Conservation (phyloP, 2,113 vertebrate genomes). For the Ochotona princeps region DNA sequence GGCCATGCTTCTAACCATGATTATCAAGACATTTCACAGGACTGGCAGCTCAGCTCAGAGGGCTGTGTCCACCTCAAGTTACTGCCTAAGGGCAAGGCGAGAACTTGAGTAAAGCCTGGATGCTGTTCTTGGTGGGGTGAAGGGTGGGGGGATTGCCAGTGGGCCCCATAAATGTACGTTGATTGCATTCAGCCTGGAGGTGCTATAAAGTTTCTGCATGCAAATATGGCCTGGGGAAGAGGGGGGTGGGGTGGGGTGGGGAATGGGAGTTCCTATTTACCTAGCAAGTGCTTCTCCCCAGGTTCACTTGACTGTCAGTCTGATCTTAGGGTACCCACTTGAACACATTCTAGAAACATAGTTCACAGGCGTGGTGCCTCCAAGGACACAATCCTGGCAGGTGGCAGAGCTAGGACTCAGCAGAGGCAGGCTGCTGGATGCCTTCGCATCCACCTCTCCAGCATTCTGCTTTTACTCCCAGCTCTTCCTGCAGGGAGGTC, state of each 20-base stretch:
- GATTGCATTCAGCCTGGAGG: background rate
- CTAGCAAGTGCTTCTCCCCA: too few species aligned
- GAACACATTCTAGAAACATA: background rate
- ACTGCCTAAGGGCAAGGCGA: background rate
- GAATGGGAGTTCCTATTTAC: too few species aligned
- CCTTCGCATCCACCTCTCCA: too few species aligned
- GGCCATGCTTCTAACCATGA: background rate
- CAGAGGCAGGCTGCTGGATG: background rate
- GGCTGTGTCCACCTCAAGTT: background rate
- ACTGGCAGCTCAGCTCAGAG: background rate
- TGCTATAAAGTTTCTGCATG: slow-evolving; percentile 21
- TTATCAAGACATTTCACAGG: slow-evolving; percentile 48
- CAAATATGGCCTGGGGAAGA: background rate
- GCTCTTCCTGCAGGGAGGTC: slow-evolving; percentile 53
- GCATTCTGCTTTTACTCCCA: too few species aligned
- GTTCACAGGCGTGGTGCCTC: background rate
- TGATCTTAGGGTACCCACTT: background rate
- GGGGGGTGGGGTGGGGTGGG: too few species aligned
- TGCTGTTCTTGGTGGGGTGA: background rate
- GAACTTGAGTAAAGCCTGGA: background rate
- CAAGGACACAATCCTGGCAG: background rate
- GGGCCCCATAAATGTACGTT: background rate
- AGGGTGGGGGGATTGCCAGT: too few species aligned
- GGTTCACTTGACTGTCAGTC: background rate
- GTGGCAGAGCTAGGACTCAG: background rate